Evolutionary conservation across 2,888 invertebrate genomes (phyloP), one percentile per base, ranked within the genome.

Genomic region (Hemicrepidius hirtus): DNA sequence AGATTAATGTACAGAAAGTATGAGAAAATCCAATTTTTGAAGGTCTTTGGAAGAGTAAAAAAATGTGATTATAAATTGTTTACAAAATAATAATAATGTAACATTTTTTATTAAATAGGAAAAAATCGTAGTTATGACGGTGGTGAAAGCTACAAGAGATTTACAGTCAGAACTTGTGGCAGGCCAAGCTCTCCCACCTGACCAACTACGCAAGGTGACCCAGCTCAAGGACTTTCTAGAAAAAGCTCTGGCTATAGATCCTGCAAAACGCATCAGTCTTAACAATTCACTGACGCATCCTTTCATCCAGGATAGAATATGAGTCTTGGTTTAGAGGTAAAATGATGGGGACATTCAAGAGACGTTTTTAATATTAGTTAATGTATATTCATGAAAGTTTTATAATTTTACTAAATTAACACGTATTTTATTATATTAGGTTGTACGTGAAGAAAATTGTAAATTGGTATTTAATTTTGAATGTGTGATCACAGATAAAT

Each of bases 241-340:
- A 82, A 93, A 95, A 76, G 95, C 97, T 82, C 90, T 99, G 76
- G 94, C 96, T 88, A 88, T 98, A 64, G 98, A 99, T 87, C 95
- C 98, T 0, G 91, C 93, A 37, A 98, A 98, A 87, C 90, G 98
- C 68, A 93, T 97, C 79, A 94, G 97, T n/a, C 92, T 98, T 77
- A 97, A 97, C 87, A 96, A 97, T 84, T 97, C 97, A 41, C 89
- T 99, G 64, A 92, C 94, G 20, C 98, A 99, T 87, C 94, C 97
- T 0, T 98, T 98, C 87, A 97, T 99, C 83, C 95, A 96, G 88
- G 98, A 99, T 84, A 97, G 95, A 89, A 95, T 96, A 84, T 94
- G 82, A 84, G 75, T 75, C 70, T 70, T 68, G 78, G 78, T 78
- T 77, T 74, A 77, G 80, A 81, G 81, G 81, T 81, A 81, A 81